phyloP scores from a whole-genome alignment of 2,888 invertebrate genomes.

The Hoplodrina ambigua region DNA sequence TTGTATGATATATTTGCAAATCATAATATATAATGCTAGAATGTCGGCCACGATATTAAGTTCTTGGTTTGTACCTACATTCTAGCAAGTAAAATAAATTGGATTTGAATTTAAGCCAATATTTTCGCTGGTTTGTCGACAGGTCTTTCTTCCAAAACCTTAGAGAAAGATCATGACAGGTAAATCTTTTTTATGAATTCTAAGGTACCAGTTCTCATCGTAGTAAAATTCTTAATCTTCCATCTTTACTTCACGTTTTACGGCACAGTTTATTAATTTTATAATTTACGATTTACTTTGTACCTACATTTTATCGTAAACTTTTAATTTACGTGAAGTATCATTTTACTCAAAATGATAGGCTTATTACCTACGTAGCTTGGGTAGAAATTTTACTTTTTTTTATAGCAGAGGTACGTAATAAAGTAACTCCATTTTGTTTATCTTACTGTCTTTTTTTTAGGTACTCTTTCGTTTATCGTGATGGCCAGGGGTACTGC shows the following conservation, averaged over 20 bases:
- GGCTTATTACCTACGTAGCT: conserved; percentile 1
- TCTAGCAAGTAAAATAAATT: too few relatives aligned
- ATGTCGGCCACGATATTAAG: too few relatives aligned
- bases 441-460: neutral
- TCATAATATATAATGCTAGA: too few relatives aligned
- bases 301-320: conserved; percentile 39
- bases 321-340: conserved; percentile 21
- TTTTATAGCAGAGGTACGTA: neutral
- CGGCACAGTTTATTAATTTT: conserved; percentile 44
- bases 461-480: neutral
- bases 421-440: neutral
- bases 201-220: neutral
- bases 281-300: conserved; percentile 47
- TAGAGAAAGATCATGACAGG: neutral
- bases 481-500: too few relatives aligned
- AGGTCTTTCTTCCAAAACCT: too few relatives aligned
- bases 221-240: conserved; percentile 34
- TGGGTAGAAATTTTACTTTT: neutral
- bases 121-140: too few relatives aligned
- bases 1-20: too few relatives aligned
- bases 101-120: too few relatives aligned
- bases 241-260: conserved; percentile 36
- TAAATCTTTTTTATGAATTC: neutral
- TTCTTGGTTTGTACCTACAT: too few relatives aligned
- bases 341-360: conserved; percentile 9